A percentile compares a stretch with the other conserved stretches of the same genome.
Conservation (phyloP, 2,113 vertebrate genomes). For the Pipa parva region DNA sequence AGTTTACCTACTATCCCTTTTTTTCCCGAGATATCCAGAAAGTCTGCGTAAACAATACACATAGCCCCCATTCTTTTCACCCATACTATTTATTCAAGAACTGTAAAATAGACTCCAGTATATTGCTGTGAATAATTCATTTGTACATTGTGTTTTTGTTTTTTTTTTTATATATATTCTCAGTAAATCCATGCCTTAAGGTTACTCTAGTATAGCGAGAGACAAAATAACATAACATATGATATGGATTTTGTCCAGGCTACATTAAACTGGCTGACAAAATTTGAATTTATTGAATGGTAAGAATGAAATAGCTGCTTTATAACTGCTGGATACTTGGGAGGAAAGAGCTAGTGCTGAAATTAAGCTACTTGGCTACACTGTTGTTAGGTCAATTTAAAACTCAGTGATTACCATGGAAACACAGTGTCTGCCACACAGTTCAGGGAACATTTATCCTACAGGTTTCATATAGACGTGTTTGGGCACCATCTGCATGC, state of each 20-base stretch:
- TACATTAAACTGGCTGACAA: constrained; percentile 9
- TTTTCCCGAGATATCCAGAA: no score
- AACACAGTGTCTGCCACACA: constrained; percentile 31
- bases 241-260: background rate
- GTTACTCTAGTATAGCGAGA: no score
- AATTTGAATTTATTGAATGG: constrained; percentile 14
- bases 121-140: no score
- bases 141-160: no score
- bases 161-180: no score
- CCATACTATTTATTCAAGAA: no score
- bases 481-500: constrained; percentile 46
- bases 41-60: no score
- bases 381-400: constrained; percentile 38
- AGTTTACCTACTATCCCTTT: no score
- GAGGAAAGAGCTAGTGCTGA: constrained; percentile 24
- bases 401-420: constrained; percentile 36
- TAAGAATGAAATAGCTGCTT: constrained; percentile 38
- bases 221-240: no score
- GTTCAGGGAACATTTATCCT: constrained; percentile 36
- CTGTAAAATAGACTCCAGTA: no score
- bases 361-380: background rate
- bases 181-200: no score
- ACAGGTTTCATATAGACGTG: constrained; percentile 29
- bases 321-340: constrained; percentile 8
- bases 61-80: no score